Evolutionary conservation across 2,797 vertebrate species (phyloP), one percentile per base, ranked within the genome.

Genomic region (Arctocebus calabarensis): DNA sequence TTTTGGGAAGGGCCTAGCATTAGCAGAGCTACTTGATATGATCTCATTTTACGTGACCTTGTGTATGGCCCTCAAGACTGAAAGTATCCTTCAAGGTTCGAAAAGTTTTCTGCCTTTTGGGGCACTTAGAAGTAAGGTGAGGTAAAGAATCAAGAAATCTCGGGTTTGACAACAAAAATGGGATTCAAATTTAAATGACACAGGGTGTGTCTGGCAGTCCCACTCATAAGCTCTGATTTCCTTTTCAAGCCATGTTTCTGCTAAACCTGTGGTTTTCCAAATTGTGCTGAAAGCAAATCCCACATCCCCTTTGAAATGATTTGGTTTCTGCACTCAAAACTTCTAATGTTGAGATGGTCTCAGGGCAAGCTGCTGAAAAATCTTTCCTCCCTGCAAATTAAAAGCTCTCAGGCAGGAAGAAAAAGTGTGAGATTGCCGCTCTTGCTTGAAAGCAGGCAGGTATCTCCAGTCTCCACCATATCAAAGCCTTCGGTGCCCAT

Each of bases 281-380:
- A 71, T 79, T 73, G 34, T 95, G 29, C 85, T 90, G 48, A 96
- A 83, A 95, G 55, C n/a, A 94, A 71, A 84, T 45, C 40, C 59
- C 43, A 93, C 32, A 86, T 59, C 48, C 34, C 64, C 48, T 93
- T 81, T 97, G 78, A 77, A 92, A 81, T 81, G n/a, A 64, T 89
- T 94, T 95, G 61, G 48, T 75, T 95, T 92, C 64, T 85, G 85
- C 45, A 37, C 84, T 95, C 34, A 89, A 70, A 93, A 90, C 48
- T 61, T 71, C 12, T 86, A 27, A 71, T 59, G 4, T 52, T 64
- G n/a, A 32, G 29, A 93, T 40, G 62, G 8, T 92, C 32, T 92
- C 22, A 95, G 70, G 77, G 40, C 37, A 93, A 84, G 61, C 23
- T 92, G 52, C 73, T 75, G 19, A 90, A 94, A 96, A 74, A 62